Evolutionary conservation across 2,888 invertebrate species (phyloP), one percentile per base, ranked within the genome.

Genomic region (Meiosimyza decipiens): DNA sequence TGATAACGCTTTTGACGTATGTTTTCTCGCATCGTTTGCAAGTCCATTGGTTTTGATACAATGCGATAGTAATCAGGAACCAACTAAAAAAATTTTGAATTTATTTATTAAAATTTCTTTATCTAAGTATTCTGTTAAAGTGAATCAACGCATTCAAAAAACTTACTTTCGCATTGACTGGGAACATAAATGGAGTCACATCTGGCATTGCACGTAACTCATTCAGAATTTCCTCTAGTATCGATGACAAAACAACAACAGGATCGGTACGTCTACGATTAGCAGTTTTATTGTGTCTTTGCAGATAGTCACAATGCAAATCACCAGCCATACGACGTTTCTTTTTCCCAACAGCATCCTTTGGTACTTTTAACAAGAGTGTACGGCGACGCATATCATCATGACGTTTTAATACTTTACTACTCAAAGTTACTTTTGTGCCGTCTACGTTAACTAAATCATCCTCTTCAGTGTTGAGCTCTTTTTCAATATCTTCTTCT

Each of bases 51-150:
- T 72, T 94, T 91, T 60, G 92, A 91, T 28, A 99, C 91, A 72
- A 98, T 95, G 77, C 93, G 92, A 84, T 97, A 94, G 87, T 99
- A 99, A 86, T 99, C 99, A 0, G 96, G 94, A 9, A 98, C 97
- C 80, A 92, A 86, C 93, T 83, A 54, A 16, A 40, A 9, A 33
- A 66, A n/a, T 54, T 28, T 40, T 50, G 4, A 73, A 22, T 0
- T 54, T 63, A 40, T 63, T 40, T 63, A 33, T 57, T 15, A 11
- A 52, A 47, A 67, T 55, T 2, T 40, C 11, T 28, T 3, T 3
- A 57, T 13, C 3, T 57, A 12, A 64, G 16, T 7, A n/a, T 55
- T 63, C 3, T 33, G 11, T 13, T 12, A 6, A 66, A 28, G 13
- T 22, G 51, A 66, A 60, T 47, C 5, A 1, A 22, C 18, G 18